A percentile compares a stretch with the other conserved stretches of the same genome.
Evolutionary conservation across 2,113 vertebrate genomes (phyloP).

Genomic region (Rhinolophus ferrumequinum): DNA sequence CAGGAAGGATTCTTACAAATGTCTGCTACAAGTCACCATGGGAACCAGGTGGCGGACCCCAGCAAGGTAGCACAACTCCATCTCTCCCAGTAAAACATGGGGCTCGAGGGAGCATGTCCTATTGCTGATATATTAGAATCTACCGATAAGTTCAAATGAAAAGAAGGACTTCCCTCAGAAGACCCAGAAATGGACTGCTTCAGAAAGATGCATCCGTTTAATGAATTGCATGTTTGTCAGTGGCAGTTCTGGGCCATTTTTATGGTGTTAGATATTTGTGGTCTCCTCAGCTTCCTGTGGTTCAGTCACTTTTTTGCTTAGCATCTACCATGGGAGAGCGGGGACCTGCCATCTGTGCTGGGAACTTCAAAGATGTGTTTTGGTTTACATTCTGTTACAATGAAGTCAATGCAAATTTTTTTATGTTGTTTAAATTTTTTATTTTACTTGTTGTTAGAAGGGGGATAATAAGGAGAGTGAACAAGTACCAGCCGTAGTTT

Average conservation of each 20-base stretch:
- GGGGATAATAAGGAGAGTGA: neutral
- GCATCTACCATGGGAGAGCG: constrained; percentile 89
- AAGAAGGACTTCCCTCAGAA: neutral
- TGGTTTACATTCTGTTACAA: constrained; percentile 86
- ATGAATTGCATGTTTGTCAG: constrained; percentile 58
- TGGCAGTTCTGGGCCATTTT: constrained; percentile 79
- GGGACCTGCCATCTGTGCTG: constrained; percentile 87
- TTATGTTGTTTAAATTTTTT: constrained; percentile 58
- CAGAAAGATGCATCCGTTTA: constrained; percentile 17
- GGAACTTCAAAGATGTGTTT: constrained; percentile 87
- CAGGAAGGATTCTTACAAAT: constrained; percentile 17
- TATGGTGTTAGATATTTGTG: constrained; percentile 83
- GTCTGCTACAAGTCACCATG: neutral
- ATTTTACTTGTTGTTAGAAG: constrained; percentile 74
- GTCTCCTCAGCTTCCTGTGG: constrained; percentile 89
- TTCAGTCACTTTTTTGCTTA: constrained; percentile 83
- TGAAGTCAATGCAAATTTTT: constrained; percentile 84
- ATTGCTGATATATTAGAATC: neutral
- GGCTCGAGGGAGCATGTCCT: neutral
- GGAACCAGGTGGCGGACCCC: neutral
- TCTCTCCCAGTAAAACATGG: neutral
- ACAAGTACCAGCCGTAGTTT: neutral
- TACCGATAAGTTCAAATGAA: neutral
- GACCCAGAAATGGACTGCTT: constrained; percentile 28
- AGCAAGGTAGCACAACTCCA: neutral